Conservation (phyloP, 2,113 vertebrate species). For the Canis aureus region DNA sequence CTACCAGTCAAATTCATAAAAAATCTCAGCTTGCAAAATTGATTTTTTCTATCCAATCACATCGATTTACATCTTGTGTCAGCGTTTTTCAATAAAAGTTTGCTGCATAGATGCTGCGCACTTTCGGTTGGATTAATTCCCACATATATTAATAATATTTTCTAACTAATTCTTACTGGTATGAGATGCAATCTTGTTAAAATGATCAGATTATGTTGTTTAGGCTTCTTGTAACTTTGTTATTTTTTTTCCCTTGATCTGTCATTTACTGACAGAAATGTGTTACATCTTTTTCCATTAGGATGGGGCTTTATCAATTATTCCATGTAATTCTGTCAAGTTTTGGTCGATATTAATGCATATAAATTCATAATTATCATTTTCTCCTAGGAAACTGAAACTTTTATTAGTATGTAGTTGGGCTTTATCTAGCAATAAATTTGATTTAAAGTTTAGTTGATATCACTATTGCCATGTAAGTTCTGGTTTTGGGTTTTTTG, state of each 20-base stretch:
- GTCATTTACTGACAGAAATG: not conserved
- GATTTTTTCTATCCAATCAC: not conserved
- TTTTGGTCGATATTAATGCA: not conserved
- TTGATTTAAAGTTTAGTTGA: not conserved
- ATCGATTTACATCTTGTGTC: not conserved
- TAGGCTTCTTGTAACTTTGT: not conserved
- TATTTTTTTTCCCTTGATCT: not conserved
- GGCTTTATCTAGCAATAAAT: not conserved
- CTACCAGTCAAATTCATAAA: conserved; percentile 18
- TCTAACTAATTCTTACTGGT: not conserved
- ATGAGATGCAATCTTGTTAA: not conserved
- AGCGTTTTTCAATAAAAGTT: not conserved
- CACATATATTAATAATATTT: not conserved
- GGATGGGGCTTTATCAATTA: not conserved
- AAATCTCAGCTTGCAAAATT: not conserved
- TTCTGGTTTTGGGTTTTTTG: not conserved
- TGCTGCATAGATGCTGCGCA: not conserved
- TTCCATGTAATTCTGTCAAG: not conserved
- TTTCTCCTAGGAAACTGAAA: not conserved
- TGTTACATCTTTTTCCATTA: not conserved
- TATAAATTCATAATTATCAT: not conserved
- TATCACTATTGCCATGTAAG: not conserved
- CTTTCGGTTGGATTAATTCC: not conserved
- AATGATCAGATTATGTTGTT: not conserved
- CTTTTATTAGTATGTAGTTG: not conserved